These are phyloP conservation scores for Sebastes hubbsi DNA, from an alignment of 2,797 vertebrate genomes.

Conservation along the genomic window DNA sequence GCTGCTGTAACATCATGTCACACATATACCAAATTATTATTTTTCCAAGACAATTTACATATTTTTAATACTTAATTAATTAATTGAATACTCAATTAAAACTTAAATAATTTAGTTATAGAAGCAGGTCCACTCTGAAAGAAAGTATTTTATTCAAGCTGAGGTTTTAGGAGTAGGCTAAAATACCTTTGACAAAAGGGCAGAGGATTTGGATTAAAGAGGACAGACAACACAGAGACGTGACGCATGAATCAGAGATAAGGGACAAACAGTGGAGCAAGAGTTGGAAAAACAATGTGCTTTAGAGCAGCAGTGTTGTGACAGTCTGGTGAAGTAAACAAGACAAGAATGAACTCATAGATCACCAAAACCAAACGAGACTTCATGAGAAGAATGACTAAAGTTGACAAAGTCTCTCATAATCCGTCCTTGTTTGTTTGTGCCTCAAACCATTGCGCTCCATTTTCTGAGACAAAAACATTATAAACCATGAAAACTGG, in stretches of 20 bases:
- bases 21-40: not conserved
- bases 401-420: constrained; percentile 14
- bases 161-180: not conserved
- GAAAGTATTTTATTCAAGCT: not conserved
- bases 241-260: constrained; percentile 30
- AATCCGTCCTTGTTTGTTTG: constrained; percentile 38
- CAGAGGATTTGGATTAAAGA: constrained; percentile 13
- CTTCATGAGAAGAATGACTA: constrained; percentile 8
- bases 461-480: constrained; percentile 13
- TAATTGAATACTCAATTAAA: too few species aligned
- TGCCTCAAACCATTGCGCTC: constrained; percentile 4
- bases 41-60: not conserved
- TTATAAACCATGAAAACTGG: constrained; percentile 5
- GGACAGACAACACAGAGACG: not conserved
- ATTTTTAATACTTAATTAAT: not conserved
- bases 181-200: not conserved
- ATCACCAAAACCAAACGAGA: constrained; percentile 40
- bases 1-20: not conserved
- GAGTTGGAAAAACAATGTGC: constrained; percentile 32
- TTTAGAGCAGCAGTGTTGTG: constrained; percentile 35
- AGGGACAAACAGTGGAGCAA: constrained; percentile 8
- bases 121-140: not conserved
- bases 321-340: constrained; percentile 36
- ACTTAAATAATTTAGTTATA: not conserved
- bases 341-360: constrained; percentile 31